These are phyloP conservation scores for Yoshiicerus persimilis DNA, from an alignment of 1,140 invertebrate genomes.

Conservation along the genomic window DNA sequence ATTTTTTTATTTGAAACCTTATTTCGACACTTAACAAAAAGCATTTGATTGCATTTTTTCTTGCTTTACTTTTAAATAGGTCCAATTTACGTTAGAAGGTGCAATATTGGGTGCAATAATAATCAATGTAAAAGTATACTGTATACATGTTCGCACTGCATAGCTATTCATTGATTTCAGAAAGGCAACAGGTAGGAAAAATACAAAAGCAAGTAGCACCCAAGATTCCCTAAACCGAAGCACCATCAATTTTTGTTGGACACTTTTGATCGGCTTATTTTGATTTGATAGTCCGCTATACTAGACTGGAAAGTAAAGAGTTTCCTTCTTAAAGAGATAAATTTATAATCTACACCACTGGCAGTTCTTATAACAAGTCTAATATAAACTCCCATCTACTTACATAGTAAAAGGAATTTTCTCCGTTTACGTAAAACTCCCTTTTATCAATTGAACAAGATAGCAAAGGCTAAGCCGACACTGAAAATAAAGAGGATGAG, in stretches of 20 bases:
- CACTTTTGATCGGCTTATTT: neutral
- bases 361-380: no score
- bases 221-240: neutral
- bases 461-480: constrained; percentile 4
- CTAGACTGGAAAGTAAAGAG: neutral
- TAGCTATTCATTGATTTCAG: neutral
- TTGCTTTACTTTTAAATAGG: no score
- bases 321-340: neutral
- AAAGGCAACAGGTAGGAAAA: neutral
- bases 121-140: no score
- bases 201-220: neutral
- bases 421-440: neutral
- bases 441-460: neutral
- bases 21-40: no score
- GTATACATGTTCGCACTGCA: no score
- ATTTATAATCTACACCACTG: neutral
- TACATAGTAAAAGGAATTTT: neutral
- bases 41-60: no score
- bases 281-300: neutral
- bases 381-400: neutral
- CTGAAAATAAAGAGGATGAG: neutral
- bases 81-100: no score
- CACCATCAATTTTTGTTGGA: neutral
- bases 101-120: no score
- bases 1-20: no score